Percentiles rank a stretch among this genome's conserved stretches.
Evolutionary conservation across 2,797 vertebrate species (phyloP).

Genomic region (Helicolenus hilgendorfi): DNA sequence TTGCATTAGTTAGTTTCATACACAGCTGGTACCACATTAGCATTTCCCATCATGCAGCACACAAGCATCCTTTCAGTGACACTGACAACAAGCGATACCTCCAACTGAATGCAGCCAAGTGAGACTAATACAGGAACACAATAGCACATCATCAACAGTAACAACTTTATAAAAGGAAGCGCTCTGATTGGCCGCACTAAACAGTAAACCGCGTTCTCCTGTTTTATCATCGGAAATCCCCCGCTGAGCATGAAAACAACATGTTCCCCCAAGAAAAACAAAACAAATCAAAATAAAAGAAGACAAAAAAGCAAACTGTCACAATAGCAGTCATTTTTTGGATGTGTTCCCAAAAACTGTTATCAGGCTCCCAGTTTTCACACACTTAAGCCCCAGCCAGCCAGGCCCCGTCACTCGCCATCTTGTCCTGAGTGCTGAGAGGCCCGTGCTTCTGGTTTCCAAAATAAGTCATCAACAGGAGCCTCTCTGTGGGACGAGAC

Average conservation of each 20-base stretch:
- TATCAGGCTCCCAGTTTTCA: conserved; percentile 91
- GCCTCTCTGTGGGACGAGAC: conserved; percentile 79
- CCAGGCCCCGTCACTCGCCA: conserved; percentile 91
- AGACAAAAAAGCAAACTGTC: conserved; percentile 71
- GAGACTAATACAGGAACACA: conserved; percentile 56
- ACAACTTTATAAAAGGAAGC: conserved; percentile 55
- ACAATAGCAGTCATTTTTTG: conserved; percentile 79
- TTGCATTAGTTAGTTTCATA: conserved; percentile 23
- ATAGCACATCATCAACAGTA: conserved; percentile 55
- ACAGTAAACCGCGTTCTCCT: conserved; percentile 31
- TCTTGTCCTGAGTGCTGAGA: conserved; percentile 90
- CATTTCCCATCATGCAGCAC: conserved; percentile 44
- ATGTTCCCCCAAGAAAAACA: conserved; percentile 34
- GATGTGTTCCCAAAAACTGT: conserved; percentile 92
- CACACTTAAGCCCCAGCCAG: conserved; percentile 90
- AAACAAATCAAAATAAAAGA: conserved; percentile 47
- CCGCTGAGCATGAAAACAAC: conserved; percentile 36
- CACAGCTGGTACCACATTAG: conserved; percentile 50
- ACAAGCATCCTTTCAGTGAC: conserved; percentile 41
- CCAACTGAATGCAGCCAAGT: conserved; percentile 57
- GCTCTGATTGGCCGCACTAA: conserved; percentile 35
- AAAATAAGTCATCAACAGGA: conserved; percentile 92
- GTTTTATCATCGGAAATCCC: conserved; percentile 52
- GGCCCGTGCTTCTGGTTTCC: conserved; percentile 90
- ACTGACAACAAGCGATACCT: conserved; percentile 41